Base-by-base conservation (phyloP, 2,113 vertebrate species). In the Manacus vitellinus region DNA sequence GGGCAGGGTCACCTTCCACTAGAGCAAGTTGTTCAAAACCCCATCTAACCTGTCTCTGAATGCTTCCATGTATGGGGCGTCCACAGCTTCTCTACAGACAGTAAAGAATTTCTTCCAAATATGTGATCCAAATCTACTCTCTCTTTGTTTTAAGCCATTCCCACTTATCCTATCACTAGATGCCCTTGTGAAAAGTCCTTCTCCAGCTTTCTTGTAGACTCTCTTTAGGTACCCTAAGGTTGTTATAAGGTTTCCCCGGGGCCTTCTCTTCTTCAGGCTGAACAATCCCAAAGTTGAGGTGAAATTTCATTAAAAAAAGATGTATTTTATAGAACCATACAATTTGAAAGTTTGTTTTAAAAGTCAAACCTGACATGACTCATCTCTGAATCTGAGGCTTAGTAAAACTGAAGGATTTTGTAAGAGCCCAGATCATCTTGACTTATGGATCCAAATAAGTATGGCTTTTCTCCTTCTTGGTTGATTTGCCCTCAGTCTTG, bases 21-120 rank as follows among this genome's bases (percentile, higher is more conserved):
- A 10, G 33, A 74, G 37, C 6, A 44, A 28, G 52, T 51, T 44
- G 8, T 33, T 81, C 31, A 72, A 37, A 33, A 19, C 4, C 17
- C 10, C 44, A 37, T 8, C 22, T 24, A 51, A 43, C 7, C 18
- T 2, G 0, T 19, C 6, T 2, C 2, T 27, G 21, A 66, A 28
- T 15, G 18, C 18, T 37, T 19, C 18, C 52, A 37, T 18, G 6
- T 27, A 20, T 73, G 44, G 37, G 1, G 0, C 14, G 37, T 19
- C 51, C 27, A 65, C 27, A 51, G 22, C 20, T 75, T 47, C 33
- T 47, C 73, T 76, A 35, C 35, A 35, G 35, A 44, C 18, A 66
- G 12, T 5, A 24, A 28, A 37, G 6, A 59, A n/a, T 14, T n/a
- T 46, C 33, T n/a, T 52, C 52, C 28, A 39, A 52, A n/a, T 20